Percentiles rank a stretch among this genome's conserved stretches.
phyloP scores from a whole-genome alignment of 37 sponge, comb jelly and placozoan genomes.

The Ianthella basta region DNA sequence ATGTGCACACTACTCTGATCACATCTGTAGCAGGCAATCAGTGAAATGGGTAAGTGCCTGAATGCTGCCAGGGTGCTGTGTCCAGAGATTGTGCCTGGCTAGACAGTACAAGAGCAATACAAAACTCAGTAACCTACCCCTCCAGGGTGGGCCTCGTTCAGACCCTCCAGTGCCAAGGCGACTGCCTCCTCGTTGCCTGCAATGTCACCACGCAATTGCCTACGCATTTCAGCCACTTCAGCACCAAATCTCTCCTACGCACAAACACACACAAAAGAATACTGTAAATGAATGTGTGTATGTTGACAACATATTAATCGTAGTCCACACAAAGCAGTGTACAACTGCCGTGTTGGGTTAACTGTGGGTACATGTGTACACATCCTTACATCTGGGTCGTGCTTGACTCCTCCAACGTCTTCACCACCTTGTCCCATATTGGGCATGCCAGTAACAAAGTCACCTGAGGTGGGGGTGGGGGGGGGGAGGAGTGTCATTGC shows the following conservation, averaged over 20 bases:
- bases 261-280: neutral
- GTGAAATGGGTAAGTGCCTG: no score
- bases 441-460: neutral
- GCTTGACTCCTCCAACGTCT: neutral
- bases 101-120: no score
- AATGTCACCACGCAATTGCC: slow-evolving; percentile 14
- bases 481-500: neutral
- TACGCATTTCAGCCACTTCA: slow-evolving; percentile 22
- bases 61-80: no score
- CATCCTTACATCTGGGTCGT: slow-evolving; percentile 6
- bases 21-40: no score
- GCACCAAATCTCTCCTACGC: slow-evolving; percentile 25
- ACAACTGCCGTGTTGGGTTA: neutral
- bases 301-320: neutral
- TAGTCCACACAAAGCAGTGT: neutral
- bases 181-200: neutral
- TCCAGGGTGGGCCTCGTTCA: neutral
- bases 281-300: neutral
- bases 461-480: neutral
- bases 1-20: no score
- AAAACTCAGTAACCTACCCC: neutral
- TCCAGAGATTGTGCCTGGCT: no score
- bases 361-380: neutral
- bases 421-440: neutral
- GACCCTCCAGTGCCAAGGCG: neutral